Conservation (phyloP, 53 echinoderm and acorn worm species). For the Luidia sarsii region DNA sequence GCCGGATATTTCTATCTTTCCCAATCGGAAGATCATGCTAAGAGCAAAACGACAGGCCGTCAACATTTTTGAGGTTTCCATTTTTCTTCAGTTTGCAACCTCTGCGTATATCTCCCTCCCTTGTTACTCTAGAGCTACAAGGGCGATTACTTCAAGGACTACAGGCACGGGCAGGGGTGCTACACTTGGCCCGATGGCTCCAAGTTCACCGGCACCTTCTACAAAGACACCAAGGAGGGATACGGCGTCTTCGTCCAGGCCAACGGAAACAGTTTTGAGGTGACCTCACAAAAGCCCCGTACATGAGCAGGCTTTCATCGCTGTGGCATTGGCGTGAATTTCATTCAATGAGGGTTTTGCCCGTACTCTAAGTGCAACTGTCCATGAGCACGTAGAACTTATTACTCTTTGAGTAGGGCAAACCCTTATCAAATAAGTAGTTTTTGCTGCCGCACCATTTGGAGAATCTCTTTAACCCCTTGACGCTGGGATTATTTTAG, state of each 20-base stretch:
- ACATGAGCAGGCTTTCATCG: neutral
- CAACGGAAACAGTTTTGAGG: constrained; percentile 90
- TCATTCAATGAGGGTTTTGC: neutral
- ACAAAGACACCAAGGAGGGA: constrained; percentile 88
- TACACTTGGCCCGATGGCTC: constrained; percentile 94
- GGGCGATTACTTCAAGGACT: constrained; percentile 90
- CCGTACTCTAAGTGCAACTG: neutral
- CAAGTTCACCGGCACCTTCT: constrained; percentile 87
- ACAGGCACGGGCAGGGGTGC: constrained; percentile 85
- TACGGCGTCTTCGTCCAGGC: constrained; percentile 87
- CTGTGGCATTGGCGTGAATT: neutral
- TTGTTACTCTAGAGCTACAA: constrained; percentile 72
- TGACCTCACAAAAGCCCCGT: no score
- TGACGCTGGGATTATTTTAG: no score
- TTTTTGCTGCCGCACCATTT: no score
- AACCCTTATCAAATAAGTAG: no score
- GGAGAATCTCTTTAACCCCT: no score
- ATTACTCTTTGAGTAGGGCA: no score
- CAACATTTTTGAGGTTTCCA: no score
- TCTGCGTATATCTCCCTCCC: no score
- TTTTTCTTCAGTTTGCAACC: no score
- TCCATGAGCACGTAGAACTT: neutral
- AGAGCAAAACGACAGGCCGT: no score
- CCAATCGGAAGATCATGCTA: no score
- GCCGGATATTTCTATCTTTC: no score